Base-by-base conservation (phyloP, 2,797 vertebrate genomes). In the Gorsachius magnificus region DNA sequence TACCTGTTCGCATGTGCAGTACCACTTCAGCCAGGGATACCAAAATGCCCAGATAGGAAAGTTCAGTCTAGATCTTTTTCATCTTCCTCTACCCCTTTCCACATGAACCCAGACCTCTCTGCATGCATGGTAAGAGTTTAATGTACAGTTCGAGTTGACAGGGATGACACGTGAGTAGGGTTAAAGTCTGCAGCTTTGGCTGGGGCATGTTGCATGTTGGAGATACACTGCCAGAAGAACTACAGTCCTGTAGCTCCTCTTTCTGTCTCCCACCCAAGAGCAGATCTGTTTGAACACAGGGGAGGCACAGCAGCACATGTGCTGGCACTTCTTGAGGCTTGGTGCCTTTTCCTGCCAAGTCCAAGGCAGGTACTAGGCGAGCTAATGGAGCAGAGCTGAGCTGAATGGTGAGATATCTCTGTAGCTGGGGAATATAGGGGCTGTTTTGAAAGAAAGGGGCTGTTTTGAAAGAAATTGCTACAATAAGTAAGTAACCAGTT, bases 301-400 rank as follows among this genome's bases (percentile, higher is more conserved):
- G 43, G 16, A 74, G 12, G 16, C 19, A 43, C 0, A 0, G 35
- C 18, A 64, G 57, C 7, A 31, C 4, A 1, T 70, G 33, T 43
- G 22, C 38, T 69, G 51, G 28, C 28, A 43, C 35, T 36, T 21
- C 0, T 1, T 48, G 36, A 45, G 16, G 19, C 17, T 31, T 21
- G 8, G 17, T 45, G 16, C 60, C 17, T 79, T 64, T 69, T 69
- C 26, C 45, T 89, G 70, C 16, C 20, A 18, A 36, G 31, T 46
- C 31, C 35, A 38, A 58, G 70, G 43, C 14, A 68, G 15, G 6
- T 54, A 22, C 4, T 60, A 26, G 33, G 18, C 3, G 5, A 83
- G 11, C 13, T 57, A 77, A 54, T 6, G 77, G 13, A 68, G 21
- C 8, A 25, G 17, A 70, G 24, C 45, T 48, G 50, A 74, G 48